A percentile compares a stretch with the other conserved stretches of the same genome.
These are phyloP conservation scores for Megalonaias nervosa DNA, from an alignment of 1,140 invertebrate species.

Conservation along the genomic window DNA sequence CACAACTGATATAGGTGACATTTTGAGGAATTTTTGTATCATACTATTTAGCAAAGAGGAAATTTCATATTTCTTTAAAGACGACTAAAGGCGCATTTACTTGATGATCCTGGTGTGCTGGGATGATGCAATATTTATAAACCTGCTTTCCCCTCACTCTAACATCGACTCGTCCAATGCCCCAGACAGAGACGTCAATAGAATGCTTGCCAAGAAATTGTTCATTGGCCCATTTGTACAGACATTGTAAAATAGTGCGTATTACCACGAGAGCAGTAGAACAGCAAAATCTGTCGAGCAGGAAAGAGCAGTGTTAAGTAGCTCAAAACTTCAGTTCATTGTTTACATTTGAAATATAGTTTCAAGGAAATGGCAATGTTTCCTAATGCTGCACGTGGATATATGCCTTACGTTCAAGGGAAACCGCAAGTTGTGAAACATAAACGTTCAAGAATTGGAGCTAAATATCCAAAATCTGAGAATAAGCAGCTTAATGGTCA, in stretches of 20 bases:
- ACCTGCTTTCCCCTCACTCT: conserved; percentile 1
- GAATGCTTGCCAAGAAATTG: conserved; percentile 56
- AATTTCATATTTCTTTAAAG: too few relatives aligned
- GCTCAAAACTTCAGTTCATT: background rate
- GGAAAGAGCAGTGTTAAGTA: conserved; percentile 1
- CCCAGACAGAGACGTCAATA: conserved; percentile 55
- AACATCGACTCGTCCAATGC: conserved; percentile 37
- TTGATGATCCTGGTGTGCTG: too few relatives aligned
- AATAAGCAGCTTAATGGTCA: conserved; percentile 33
- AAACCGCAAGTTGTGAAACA: conserved; percentile 44
- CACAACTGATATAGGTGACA: background rate
- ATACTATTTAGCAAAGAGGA: too few relatives aligned
- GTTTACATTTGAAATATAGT: conserved; percentile 5
- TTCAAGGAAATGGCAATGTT: conserved; percentile 61
- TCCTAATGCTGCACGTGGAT: conserved; percentile 65
- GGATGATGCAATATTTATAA: background rate
- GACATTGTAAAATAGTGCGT: conserved; percentile 29
- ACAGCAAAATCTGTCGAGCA: conserved; percentile 9
- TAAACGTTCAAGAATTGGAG: conserved; percentile 46
- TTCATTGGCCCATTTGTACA: conserved; percentile 14
- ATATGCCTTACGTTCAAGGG: conserved; percentile 64
- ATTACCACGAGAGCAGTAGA: conserved; percentile 16
- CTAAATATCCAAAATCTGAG: conserved; percentile 40
- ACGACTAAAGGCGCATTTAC: too few relatives aligned
- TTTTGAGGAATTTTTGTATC: background rate